phyloP scores from a whole-genome alignment of 2,113 vertebrate genomes.

The Candoia aspera region DNA sequence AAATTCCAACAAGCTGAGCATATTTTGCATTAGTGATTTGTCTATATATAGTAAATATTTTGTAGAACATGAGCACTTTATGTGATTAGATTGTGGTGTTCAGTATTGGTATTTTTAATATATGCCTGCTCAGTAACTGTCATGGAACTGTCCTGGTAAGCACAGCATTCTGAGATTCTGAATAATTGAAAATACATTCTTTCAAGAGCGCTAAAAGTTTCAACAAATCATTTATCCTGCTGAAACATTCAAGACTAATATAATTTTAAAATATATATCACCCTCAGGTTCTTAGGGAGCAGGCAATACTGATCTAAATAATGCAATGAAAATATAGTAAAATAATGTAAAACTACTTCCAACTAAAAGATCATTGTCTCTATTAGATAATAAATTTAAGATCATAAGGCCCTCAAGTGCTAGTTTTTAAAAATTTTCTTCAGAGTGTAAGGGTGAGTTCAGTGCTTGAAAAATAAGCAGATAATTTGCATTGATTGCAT shows the following conservation, averaged over 20 bases:
- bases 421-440: not conserved
- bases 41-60: not conserved
- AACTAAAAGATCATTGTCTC: not conserved
- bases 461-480: not conserved
- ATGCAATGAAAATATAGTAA: not conserved
- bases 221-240: not conserved
- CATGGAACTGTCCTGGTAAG: not conserved
- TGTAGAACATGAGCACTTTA: not conserved
- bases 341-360: not conserved
- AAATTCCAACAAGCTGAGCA: not conserved
- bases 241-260: not conserved
- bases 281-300: not conserved
- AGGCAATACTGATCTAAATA: not conserved
- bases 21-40: not conserved
- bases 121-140: not conserved
- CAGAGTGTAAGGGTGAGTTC: not conserved
- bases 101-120: not conserved
- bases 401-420: not conserved
- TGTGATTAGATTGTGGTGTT: not conserved
- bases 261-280: constrained; percentile 18
- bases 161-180: not conserved
- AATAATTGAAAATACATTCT: not conserved
- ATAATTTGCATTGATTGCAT: not conserved
- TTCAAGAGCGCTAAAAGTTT: constrained; percentile 18
- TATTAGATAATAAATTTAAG: not conserved